A percentile compares a stretch with the other conserved stretches of the same genome.
phyloP scores from a whole-genome alignment of 2,888 invertebrate species.

The Melanostoma mellinum region DNA sequence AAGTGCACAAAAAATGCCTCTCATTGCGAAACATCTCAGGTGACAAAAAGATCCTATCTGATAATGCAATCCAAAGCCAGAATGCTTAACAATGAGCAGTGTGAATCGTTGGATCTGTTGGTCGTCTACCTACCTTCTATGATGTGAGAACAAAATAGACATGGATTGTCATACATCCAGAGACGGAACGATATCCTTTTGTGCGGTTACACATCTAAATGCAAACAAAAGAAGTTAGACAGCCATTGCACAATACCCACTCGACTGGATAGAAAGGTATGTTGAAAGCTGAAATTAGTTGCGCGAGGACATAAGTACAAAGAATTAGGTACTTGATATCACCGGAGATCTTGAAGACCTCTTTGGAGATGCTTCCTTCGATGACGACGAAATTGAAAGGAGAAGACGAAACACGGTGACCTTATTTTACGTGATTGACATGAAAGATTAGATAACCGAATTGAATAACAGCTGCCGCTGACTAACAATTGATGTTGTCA shows the following conservation, averaged over 20 bases:
- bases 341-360: constrained; percentile 28
- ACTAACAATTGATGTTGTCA: constrained; percentile 35
- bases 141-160: constrained; percentile 26
- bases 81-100: background rate
- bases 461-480: constrained; percentile 47
- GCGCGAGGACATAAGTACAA: constrained; percentile 23
- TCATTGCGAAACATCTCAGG: constrained; percentile 23
- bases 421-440: constrained; percentile 49
- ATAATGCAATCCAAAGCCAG: background rate
- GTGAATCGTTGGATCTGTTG: no score
- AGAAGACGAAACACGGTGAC: constrained; percentile 7
- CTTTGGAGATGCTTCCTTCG: constrained; percentile 13
- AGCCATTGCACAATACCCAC: constrained; percentile 27
- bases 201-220: constrained; percentile 2
- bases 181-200: constrained; percentile 26
- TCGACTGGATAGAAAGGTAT: constrained; percentile 33
- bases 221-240: constrained; percentile 28
- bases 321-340: constrained; percentile 19
- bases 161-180: constrained; percentile 10
- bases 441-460: constrained; percentile 57
- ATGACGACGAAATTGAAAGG: background rate
- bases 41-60: constrained; percentile 1
- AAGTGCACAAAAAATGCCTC: background rate
- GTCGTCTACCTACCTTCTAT: constrained; percentile 6
- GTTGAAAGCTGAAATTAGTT: constrained; percentile 57